These are phyloP conservation scores for Oncorhynchus gorbuscha DNA, from an alignment of 2,113 vertebrate genomes.

Conservation along the genomic window DNA sequence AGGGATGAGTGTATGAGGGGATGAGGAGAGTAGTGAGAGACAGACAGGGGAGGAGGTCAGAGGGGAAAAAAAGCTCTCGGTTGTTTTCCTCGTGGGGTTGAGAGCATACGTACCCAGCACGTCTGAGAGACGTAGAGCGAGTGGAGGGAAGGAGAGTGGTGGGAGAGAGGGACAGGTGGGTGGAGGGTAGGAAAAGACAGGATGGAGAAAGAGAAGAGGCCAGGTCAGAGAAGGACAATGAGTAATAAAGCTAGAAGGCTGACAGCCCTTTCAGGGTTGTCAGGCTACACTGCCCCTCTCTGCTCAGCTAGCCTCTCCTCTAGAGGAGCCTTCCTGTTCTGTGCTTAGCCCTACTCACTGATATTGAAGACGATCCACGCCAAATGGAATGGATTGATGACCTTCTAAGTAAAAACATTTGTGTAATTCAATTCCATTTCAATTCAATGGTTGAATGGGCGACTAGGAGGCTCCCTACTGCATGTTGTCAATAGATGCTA, in stretches of 20 bases:
- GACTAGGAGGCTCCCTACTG: neutral
- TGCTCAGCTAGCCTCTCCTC: neutral
- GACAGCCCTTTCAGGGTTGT: neutral
- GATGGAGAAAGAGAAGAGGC: slow-evolving; percentile 71
- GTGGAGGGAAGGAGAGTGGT: slow-evolving; percentile 32
- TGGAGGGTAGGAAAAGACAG: slow-evolving; percentile 60
- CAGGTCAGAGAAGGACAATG: slow-evolving; percentile 67
- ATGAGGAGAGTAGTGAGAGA: slow-evolving; percentile 55
- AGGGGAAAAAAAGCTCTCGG: slow-evolving; percentile 41
- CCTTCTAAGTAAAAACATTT: neutral
- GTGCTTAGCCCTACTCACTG: neutral
- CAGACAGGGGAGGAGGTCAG: slow-evolving; percentile 21
- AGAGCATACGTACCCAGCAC: slow-evolving; percentile 86
- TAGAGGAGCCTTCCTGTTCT: neutral
- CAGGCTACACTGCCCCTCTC: neutral
- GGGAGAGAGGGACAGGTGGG: slow-evolving; percentile 33
- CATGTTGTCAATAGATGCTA: neutral
- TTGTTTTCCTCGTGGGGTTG: slow-evolving; percentile 36
- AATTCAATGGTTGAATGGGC: neutral
- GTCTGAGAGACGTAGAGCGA: slow-evolving; percentile 74
- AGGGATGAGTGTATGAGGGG: slow-evolving; percentile 54
- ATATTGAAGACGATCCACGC: neutral
- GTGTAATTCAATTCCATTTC: neutral
- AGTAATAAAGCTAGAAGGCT: slow-evolving; percentile 15
- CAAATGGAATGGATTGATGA: neutral